These are phyloP conservation scores for Augochlora pura DNA, from an alignment of 1,140 invertebrate genomes.

Conservation along the genomic window DNA sequence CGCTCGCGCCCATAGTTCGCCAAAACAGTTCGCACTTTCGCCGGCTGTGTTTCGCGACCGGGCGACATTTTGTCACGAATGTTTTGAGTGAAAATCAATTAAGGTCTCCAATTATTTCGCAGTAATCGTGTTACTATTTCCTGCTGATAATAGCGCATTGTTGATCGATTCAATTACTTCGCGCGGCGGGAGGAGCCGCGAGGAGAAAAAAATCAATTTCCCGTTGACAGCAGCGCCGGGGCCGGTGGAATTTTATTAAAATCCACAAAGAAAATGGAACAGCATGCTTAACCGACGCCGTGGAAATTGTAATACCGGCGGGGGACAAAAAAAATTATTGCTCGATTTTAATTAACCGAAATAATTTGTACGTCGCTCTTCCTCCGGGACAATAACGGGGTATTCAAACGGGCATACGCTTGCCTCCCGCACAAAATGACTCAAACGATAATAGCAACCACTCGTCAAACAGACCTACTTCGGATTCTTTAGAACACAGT, in stretches of 20 bases:
- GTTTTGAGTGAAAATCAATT: background rate
- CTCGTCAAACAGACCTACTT: no score
- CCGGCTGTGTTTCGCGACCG: no score
- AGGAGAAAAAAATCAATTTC: constrained; percentile 12
- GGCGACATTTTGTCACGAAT: background rate
- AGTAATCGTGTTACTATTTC: constrained; percentile 28
- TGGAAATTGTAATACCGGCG: constrained; percentile 17
- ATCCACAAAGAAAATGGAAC: constrained; percentile 24
- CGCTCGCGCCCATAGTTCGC: no score
- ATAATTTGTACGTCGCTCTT: no score
- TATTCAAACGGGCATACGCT: no score
- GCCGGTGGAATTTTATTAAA: constrained; percentile 31
- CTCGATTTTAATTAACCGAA: no score
- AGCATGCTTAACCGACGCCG: constrained; percentile 1
- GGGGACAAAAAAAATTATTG: no score
- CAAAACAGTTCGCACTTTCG: no score
- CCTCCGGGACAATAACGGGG: no score
- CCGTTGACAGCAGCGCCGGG: background rate
- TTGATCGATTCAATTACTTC: constrained; percentile 24
- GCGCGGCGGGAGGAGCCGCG: background rate
- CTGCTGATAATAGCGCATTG: constrained; percentile 7
- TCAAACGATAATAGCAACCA: no score
- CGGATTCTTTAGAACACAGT: no score
- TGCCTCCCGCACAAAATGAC: no score
- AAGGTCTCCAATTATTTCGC: constrained; percentile 21